These are phyloP conservation scores for Willowsia nigromaculata DNA, from an alignment of 2,888 invertebrate species.

Conservation along the genomic window DNA sequence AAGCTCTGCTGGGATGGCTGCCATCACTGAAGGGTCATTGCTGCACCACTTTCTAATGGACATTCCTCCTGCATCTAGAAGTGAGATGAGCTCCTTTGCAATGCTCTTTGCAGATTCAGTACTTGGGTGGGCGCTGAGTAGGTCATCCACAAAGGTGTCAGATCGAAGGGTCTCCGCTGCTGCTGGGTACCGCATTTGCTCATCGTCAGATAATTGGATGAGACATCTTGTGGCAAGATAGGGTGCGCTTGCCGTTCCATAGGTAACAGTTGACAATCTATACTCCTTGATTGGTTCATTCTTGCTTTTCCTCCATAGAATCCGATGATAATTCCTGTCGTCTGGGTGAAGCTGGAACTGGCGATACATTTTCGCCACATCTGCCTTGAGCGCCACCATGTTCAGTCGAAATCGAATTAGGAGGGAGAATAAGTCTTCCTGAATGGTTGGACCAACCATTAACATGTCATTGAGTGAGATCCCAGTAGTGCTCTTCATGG, in stretches of 20 bases:
- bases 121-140: not conserved
- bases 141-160: constrained; percentile 79
- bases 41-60: constrained; percentile 50
- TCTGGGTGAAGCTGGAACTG: constrained; percentile 78
- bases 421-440: constrained; percentile 79
- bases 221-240: constrained; percentile 79
- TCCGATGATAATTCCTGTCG: constrained; percentile 79
- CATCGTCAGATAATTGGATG: constrained; percentile 77
- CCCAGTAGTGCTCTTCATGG: constrained; percentile 33
- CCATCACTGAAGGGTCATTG: constrained; percentile 24
- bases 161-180: constrained; percentile 68
- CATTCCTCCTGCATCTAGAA: not conserved
- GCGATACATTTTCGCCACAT: constrained; percentile 80
- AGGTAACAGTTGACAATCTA: constrained; percentile 79
- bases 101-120: too few species aligned
- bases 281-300: constrained; percentile 71
- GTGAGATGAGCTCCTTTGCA: too few species aligned
- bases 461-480: constrained; percentile 79
- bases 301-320: constrained; percentile 79
- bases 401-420: constrained; percentile 79
- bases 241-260: constrained; percentile 79
- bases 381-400: constrained; percentile 79
- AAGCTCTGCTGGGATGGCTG: constrained; percentile 14
- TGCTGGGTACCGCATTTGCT: constrained; percentile 44
- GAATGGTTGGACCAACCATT: constrained; percentile 79